Evolutionary conservation across 2,113 vertebrate genomes (phyloP), one percentile per base, ranked within the genome.

Genomic region (Porphyrio hochstetteri): DNA sequence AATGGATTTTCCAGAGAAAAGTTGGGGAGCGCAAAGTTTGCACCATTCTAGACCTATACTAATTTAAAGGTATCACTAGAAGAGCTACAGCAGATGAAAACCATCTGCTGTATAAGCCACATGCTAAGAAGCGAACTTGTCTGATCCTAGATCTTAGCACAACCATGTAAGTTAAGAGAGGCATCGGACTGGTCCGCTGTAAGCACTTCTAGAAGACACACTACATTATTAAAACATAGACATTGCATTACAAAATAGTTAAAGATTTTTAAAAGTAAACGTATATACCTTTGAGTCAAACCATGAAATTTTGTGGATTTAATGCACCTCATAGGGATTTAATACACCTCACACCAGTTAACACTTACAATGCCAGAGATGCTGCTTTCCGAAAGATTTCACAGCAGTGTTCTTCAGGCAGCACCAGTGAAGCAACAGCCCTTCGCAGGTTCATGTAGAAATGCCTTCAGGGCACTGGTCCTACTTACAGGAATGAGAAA

Each of bases 51-150:
- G 57, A 75, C 55, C 36, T 80, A 44, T 18, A 25, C 42, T 82
- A 75, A 86, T 90, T 91, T 80, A 83, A 88, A 94, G 56, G 72
- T 86, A 92, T 84, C 82, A 57, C 48, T 61, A 83, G 57, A 72
- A 90, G 86, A 86, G 71, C 69, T 80, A 42, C 0, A 0, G 60
- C 40, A 88, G 85, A 88, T 93, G 56, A 83, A 96, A 96, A 90
- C n/a, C 91, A 95, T 88, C 88, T 94, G 90, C 64, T 70, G 23
- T 3, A 7, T 13, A 86, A 68, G 13, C 29, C 53, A 71, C 1
- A 9, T 9, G 3, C 74, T 87, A 56, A 78, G 90, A 77, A 95
- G n/a, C n/a, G 46, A 76, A 82, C 46, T 81, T 52, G 55, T 67
- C 42, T 64, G 52, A 88, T 86, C 42, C 29, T 48, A 70, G 46